Evolutionary conservation across 2,113 vertebrate genomes (phyloP), one percentile per base, ranked within the genome.

Genomic region (Martes martes): DNA sequence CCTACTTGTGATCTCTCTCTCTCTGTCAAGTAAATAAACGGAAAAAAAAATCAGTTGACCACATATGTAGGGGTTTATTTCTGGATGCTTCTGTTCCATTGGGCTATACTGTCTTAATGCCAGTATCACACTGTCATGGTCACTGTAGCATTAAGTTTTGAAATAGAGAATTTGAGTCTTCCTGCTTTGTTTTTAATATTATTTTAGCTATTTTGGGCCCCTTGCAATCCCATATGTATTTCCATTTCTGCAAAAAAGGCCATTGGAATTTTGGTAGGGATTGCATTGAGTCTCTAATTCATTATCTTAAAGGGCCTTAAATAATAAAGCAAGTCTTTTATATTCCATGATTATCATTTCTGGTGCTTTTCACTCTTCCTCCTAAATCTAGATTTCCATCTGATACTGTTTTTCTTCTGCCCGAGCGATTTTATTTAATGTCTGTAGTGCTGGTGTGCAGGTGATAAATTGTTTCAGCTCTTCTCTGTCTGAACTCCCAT

Each of bases 201-300:
- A 21, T 91, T 93, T 83, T 76, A 91, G 28, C 59, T 69, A 4
- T 74, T 80, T 21, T 45, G 39, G 83, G 42, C n/a, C 24, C 28
- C 42, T 81, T 81, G 33, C 55, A 81, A 80, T 63, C 57, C 11
- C 11, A 6, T 42, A 55, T 65, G 15, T 80, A 42, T 94, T 97
- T 94, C 42, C 45, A 79, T 84, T 94, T 96, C 76, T 94, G 31
- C n/a, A 69, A 83, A 94, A 91, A 92, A 52, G 7, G 42, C 19
- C 36, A 36, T 93, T 86, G 50, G 28, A 61, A 61, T 89, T 93
- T 96, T 74, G 33, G 11, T 82, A 82, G 26, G 26, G 42, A 18
- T 96, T 73, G 33, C 55, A 50, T 79, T 59, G 26, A 95, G 57
- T 92, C 18, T 69, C 28, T 61, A 39, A 14, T 74, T 86, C 57